Evolutionary conservation across 2,888 invertebrate species (phyloP).

Genomic region (Calameuta pallipes): DNA sequence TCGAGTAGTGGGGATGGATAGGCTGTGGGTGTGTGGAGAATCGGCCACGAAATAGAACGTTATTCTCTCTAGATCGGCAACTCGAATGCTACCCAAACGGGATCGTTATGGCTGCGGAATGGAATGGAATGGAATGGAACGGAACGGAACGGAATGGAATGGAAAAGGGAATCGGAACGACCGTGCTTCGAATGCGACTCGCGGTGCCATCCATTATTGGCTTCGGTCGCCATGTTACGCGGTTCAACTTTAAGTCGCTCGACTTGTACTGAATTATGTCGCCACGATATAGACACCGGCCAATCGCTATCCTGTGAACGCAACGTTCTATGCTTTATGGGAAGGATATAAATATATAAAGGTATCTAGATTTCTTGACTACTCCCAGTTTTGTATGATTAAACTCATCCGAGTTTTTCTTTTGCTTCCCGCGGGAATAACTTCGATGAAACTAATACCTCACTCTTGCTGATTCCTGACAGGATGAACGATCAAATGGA

Average conservation of each 20-base stretch:
- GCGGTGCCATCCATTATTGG: constrained; percentile 8
- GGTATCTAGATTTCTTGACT: not conserved
- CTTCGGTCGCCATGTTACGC: not conserved
- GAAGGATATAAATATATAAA: constrained; percentile 27
- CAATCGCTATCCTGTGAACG: constrained; percentile 16
- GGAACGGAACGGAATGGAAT: not conserved
- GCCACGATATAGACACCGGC: not conserved
- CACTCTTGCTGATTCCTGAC: not conserved
- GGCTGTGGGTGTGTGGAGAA: not conserved
- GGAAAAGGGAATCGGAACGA: constrained; percentile 1
- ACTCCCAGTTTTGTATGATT: not conserved
- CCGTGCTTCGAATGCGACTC: constrained; percentile 10
- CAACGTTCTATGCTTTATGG: constrained; percentile 37
- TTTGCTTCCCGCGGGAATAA: not conserved
- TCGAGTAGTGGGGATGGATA: not conserved
- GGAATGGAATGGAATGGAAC: not conserved
- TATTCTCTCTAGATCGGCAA: constrained; percentile 5
- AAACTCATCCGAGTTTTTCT: not conserved
- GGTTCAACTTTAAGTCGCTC: constrained; percentile 3
- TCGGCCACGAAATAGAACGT: constrained; percentile 4
- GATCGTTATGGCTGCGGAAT: not conserved
- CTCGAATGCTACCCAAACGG: constrained; percentile 13
- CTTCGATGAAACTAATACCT: not conserved
- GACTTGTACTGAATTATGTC: constrained; percentile 1
- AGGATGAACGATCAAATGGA: not conserved